Base-by-base conservation (phyloP, 2,113 vertebrate species). In the Perognathus longimembris region DNA sequence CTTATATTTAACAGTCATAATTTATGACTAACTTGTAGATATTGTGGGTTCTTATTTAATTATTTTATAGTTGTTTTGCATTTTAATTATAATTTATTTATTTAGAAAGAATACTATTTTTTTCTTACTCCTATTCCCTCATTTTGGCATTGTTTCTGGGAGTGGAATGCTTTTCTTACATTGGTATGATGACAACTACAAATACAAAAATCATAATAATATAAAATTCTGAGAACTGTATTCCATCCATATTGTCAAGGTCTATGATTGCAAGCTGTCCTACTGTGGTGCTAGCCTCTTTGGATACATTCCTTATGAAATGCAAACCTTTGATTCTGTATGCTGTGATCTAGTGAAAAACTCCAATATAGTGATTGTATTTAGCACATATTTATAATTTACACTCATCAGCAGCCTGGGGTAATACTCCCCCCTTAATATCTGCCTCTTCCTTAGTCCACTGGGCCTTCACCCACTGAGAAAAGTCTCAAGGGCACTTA, bases 1-100 rank as follows among this genome's bases (percentile, higher is more conserved):
- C 99, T 99, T 99, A 99, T 99, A 99, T 99, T 99, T 99, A 99
- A 99, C 99, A 99, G 99, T 99, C 99, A 99, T 99, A 99, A 99
- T 99, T 99, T 99, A 99, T 99, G 98, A 99, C 99, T 99, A 99
- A 99, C 98, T 98, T 99, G 99, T 99, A 99, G 99, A 99, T 99
- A 99, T 98, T 78, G 98, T 99, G 99, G 97, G 98, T 99, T 99
- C 98, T 98, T 99, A 99, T 99, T 99, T 99, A 99, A 99, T 99
- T 99, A 98, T 99, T 99, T 98, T 99, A 99, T 99, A 98, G 98
- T 98, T 98, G 97, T 98, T 99, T 98, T 98, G 97, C 97, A 98
- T 98, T 99, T 99, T 98, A 99, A 98, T 99, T 99, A 99, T 99
- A 98, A 99, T 99, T 99, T 99, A 99, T 99, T 99, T 99, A 99